phyloP scores from a whole-genome alignment of 2,113 vertebrate species.

The Atherinomorus stipes region DNA sequence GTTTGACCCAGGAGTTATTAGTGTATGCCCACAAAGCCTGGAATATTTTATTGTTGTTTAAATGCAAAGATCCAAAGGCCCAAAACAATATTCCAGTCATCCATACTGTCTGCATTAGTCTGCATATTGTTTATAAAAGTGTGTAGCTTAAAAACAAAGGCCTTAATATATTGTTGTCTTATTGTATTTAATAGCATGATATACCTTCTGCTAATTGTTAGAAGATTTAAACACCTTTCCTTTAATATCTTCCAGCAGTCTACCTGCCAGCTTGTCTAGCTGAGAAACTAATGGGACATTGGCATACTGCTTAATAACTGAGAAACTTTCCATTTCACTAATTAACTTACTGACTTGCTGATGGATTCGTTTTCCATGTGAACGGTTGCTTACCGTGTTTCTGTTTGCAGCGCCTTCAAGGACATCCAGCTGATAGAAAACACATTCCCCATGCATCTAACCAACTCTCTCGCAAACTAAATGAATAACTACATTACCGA shows the following conservation, averaged over 20 bases:
- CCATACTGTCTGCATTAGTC: neutral
- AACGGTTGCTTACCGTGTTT: conserved; percentile 1
- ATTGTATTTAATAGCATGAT: too few relatives aligned
- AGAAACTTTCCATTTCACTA: conserved; percentile 31
- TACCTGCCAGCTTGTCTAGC: neutral
- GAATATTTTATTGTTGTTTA: too few relatives aligned
- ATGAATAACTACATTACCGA: conserved; percentile 58
- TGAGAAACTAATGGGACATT: conserved; percentile 1
- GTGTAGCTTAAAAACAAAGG: too few relatives aligned
- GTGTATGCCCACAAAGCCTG: too few relatives aligned
- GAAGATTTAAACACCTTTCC: neutral
- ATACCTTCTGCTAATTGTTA: neutral
- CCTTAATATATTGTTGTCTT: too few relatives aligned
- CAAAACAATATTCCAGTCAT: too few relatives aligned
- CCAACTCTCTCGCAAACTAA: conserved; percentile 49
- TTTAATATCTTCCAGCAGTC: neutral
- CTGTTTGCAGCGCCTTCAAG: conserved; percentile 40
- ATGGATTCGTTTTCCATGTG: conserved; percentile 33
- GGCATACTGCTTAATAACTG: conserved; percentile 14
- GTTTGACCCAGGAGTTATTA: too few relatives aligned
- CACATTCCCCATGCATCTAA: conserved; percentile 38
- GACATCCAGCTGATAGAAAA: conserved; percentile 50
- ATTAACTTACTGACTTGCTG: conserved; percentile 31
- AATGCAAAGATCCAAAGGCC: too few relatives aligned
- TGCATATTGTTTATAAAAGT: neutral